Percentiles rank a stretch among this genome's conserved stretches.
Evolutionary conservation across 2,113 vertebrate genomes (phyloP).

Genomic region (Spheniscus mendiculus): DNA sequence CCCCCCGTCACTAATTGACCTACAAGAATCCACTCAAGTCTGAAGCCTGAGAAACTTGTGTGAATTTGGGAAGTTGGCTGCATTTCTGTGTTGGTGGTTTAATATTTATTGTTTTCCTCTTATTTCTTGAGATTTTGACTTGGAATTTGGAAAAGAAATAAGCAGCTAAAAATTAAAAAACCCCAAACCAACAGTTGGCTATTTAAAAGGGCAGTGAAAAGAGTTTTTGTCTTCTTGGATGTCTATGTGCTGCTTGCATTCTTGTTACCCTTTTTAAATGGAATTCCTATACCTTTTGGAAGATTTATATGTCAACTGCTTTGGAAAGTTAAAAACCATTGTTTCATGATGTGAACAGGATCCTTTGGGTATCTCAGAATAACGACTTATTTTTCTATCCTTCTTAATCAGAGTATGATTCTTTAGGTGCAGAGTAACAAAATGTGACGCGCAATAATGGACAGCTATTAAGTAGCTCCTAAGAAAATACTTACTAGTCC

Average conservation of each 20-base stretch:
- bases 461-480: neutral
- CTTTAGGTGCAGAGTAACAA: neutral
- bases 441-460: neutral
- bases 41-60: neutral
- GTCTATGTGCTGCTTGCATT: neutral
- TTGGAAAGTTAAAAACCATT: neutral
- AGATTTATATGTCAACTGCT: neutral
- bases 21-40: neutral
- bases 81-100: neutral
- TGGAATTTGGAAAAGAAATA: neutral
- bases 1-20: neutral
- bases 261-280: neutral
- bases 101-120: neutral
- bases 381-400: neutral
- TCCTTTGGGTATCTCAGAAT: neutral
- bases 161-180: neutral
- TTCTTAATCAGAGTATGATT: neutral
- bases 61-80: slow-evolving; percentile 2
- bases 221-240: neutral
- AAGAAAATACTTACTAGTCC: neutral
- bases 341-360: neutral
- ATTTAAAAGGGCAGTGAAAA: neutral
- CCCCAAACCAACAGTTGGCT: neutral
- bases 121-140: neutral
- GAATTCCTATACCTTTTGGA: neutral